Conservation (phyloP, 2,797 vertebrate species). For the Rhinatrema bivittatum region DNA sequence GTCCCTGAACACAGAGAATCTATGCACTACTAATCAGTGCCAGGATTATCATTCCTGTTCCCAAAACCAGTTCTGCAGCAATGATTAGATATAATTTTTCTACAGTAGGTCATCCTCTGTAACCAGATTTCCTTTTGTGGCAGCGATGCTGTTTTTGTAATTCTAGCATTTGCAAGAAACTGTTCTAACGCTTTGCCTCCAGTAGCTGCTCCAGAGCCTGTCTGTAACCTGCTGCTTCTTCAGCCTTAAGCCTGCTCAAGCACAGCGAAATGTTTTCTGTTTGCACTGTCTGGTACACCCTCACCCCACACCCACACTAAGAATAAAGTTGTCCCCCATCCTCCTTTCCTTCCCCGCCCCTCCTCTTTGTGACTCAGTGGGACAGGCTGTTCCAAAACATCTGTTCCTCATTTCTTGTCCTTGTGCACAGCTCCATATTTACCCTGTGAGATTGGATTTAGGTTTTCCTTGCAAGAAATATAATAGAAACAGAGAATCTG, state of each 20-base stretch:
- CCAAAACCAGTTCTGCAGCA: no score
- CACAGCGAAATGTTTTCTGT: slow-evolving; percentile 40
- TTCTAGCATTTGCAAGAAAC: no score
- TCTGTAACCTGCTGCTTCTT: slow-evolving; percentile 47
- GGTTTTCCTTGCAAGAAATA: no score
- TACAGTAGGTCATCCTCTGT: no score
- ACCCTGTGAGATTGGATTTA: slow-evolving; percentile 24
- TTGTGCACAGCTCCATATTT: slow-evolving; percentile 24
- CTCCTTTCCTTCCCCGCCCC: slow-evolving; percentile 31
- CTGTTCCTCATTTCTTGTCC: slow-evolving; percentile 51
- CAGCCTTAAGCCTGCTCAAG: slow-evolving; percentile 40
- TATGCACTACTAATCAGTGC: no score
- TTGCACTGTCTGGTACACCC: slow-evolving; percentile 45
- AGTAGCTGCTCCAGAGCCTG: slow-evolving; percentile 30
- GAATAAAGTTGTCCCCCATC: slow-evolving; percentile 47
- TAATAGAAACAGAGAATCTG: no score
- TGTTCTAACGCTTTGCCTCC: slow-evolving; percentile 21
- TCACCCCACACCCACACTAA: slow-evolving; percentile 46
- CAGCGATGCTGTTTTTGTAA: neutral
- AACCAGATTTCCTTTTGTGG: no score
- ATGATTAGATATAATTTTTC: no score
- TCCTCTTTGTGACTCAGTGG: slow-evolving; percentile 51
- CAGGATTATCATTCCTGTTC: no score
- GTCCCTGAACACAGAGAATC: no score
- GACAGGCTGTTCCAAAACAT: slow-evolving; percentile 27